Evolutionary conservation across 2,888 invertebrate species (phyloP).

Genomic region (Euclidia mi): DNA sequence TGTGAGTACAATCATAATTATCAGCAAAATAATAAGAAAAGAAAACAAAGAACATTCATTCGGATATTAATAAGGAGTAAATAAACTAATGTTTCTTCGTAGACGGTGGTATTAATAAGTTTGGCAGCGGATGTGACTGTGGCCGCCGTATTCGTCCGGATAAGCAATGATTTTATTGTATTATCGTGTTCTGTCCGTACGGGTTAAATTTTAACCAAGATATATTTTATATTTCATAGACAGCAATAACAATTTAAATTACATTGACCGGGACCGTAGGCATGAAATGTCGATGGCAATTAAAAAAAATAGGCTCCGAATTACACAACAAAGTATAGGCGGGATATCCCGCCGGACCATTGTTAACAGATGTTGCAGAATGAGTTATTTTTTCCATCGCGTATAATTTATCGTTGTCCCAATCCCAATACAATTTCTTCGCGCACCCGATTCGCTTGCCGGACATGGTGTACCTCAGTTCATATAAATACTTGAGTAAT

Average conservation of each 20-base stretch:
- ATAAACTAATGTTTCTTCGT: conserved; percentile 66
- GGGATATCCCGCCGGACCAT: conserved; percentile 61
- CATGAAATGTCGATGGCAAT: conserved; percentile 23
- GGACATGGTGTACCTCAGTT: conserved; percentile 24
- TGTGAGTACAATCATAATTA: conserved; percentile 46
- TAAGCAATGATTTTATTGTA: conserved; percentile 29
- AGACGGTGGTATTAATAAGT: conserved; percentile 61
- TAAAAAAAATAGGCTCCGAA: conserved; percentile 39
- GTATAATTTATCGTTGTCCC: conserved; percentile 68
- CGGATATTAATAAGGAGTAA: conserved; percentile 66
- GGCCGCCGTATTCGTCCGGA: conserved; percentile 49
- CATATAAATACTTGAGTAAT: conserved; percentile 29
- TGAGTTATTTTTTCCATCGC: conserved; percentile 71
- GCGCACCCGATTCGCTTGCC: conserved; percentile 35
- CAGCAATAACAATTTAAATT: conserved; percentile 1
- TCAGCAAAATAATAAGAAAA: conserved; percentile 45
- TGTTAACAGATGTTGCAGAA: conserved; percentile 71
- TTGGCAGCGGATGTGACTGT: conserved; percentile 63
- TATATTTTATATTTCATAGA: conserved; percentile 16
- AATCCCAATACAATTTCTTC: conserved; percentile 66
- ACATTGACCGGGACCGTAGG: not conserved
- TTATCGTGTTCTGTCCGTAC: conserved; percentile 5
- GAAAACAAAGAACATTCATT: conserved; percentile 54
- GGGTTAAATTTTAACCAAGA: not conserved
- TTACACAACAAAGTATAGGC: conserved; percentile 57